phyloP scores from a whole-genome alignment of 2,797 vertebrate genomes.

The Ctenosaura bakeri region DNA sequence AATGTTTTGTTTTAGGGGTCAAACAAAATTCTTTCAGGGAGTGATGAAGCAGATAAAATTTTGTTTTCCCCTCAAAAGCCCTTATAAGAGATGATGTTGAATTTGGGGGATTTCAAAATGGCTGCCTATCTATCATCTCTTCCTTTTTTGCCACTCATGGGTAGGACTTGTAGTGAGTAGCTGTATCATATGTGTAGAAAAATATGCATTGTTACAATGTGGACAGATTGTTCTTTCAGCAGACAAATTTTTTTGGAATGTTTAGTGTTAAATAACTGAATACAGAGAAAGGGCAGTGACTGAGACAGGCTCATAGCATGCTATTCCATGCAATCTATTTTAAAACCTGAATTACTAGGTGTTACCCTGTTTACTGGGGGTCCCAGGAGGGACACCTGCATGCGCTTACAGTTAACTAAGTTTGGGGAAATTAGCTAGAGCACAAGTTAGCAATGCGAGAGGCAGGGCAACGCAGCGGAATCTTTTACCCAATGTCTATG shows the following conservation, averaged over 20 bases:
- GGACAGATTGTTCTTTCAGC: neutral
- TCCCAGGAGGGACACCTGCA: too few relatives aligned
- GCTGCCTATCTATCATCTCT: neutral
- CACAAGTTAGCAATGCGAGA: too few relatives aligned
- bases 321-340: neutral
- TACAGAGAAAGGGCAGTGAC: neutral
- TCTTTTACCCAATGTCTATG: too few relatives aligned
- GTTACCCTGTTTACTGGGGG: too few relatives aligned
- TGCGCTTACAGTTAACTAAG: too few relatives aligned
- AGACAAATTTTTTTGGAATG: neutral
- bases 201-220: neutral
- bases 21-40: neutral
- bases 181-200: neutral
- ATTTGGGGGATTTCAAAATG: neutral
- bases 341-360: neutral
- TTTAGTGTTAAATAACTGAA: neutral
- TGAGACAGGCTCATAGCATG: neutral
- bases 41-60: too few relatives aligned
- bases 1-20: too few relatives aligned
- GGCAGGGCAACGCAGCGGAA: too few relatives aligned
- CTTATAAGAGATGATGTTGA: neutral
- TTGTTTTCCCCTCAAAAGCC: neutral
- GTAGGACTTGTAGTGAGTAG: neutral
- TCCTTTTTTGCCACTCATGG: neutral
- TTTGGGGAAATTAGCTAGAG: too few relatives aligned